A percentile compares a stretch with the other conserved stretches of the same genome.
Evolutionary conservation across 2,797 vertebrate genomes (phyloP).

Genomic region (Spinus pinus): DNA sequence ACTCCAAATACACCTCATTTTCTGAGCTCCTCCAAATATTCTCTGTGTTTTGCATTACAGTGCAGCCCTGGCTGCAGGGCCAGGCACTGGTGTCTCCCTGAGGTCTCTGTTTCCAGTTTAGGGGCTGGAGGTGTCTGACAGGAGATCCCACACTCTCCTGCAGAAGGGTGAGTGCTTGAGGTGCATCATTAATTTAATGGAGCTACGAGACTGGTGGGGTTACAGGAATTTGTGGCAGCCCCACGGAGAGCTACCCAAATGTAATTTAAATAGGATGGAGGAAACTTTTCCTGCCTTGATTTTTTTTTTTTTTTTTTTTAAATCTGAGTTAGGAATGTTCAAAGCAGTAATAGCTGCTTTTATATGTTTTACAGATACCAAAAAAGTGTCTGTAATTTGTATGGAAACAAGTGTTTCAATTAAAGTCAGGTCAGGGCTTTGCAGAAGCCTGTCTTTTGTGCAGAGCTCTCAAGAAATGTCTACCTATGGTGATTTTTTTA

Average conservation of each 20-base stretch:
- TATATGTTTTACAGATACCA: background rate
- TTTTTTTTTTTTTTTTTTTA: background rate
- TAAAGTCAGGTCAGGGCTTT: constrained; percentile 16
- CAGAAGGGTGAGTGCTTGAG: constrained; percentile 45
- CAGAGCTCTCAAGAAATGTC: background rate
- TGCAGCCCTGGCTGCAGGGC: constrained; percentile 2
- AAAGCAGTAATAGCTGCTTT: background rate
- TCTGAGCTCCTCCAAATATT: constrained; percentile 35
- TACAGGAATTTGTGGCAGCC: constrained; percentile 59
- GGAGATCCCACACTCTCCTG: constrained; percentile 18
- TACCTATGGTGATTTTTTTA: background rate
- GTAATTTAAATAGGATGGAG: constrained; percentile 18
- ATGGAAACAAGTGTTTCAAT: constrained; percentile 30
- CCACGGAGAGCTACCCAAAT: constrained; percentile 43
- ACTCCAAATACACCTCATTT: background rate
- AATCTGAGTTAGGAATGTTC: constrained; percentile 22
- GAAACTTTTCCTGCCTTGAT: constrained; percentile 33
- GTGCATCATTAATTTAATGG: constrained; percentile 66
- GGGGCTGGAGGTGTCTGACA: constrained; percentile 61
- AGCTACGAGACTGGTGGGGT: constrained; percentile 42
- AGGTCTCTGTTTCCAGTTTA: constrained; percentile 41
- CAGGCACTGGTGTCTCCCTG: constrained; percentile 20
- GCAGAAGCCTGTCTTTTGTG: background rate
- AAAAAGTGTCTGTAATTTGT: background rate
- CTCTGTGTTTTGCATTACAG: constrained; percentile 8